Percentiles rank a stretch among this genome's conserved stretches.
phyloP scores from a whole-genome alignment of 2,113 vertebrate genomes.

The Diadophis punctatus region DNA sequence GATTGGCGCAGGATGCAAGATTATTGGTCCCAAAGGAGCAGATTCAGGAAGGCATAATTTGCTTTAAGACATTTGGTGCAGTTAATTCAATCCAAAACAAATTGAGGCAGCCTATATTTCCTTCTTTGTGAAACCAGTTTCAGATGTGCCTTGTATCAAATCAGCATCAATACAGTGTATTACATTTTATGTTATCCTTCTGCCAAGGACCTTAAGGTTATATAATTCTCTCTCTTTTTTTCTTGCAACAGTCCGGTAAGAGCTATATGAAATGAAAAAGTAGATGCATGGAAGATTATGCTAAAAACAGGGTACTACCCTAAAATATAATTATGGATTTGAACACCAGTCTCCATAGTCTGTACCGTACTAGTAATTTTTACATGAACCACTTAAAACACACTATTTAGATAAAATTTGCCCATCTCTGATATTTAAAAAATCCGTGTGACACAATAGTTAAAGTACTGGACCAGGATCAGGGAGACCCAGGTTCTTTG shows the following conservation, averaged over 20 bases:
- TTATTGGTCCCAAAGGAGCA: neutral
- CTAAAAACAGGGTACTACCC: neutral
- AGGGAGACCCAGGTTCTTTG: neutral
- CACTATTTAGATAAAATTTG: constrained; percentile 30
- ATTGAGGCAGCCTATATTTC: neutral
- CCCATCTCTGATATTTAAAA: constrained; percentile 36
- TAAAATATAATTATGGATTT: neutral
- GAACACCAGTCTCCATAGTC: neutral
- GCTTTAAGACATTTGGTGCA: neutral
- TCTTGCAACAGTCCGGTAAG: neutral
- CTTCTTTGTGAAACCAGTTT: neutral
- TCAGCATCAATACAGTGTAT: neutral
- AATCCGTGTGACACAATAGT: neutral
- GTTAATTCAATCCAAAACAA: neutral
- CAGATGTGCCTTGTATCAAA: neutral
- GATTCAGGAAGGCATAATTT: neutral
- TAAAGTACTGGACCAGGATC: neutral
- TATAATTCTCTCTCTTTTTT: neutral
- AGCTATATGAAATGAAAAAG: neutral
- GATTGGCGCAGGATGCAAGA: neutral
- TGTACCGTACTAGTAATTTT: neutral
- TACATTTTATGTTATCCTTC: neutral
- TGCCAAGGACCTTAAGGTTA: too few species aligned
- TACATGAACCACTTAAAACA: neutral
- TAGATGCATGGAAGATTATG: neutral